Base-by-base conservation (phyloP, 2,888 invertebrate species). In the Nysson spinosus region DNA sequence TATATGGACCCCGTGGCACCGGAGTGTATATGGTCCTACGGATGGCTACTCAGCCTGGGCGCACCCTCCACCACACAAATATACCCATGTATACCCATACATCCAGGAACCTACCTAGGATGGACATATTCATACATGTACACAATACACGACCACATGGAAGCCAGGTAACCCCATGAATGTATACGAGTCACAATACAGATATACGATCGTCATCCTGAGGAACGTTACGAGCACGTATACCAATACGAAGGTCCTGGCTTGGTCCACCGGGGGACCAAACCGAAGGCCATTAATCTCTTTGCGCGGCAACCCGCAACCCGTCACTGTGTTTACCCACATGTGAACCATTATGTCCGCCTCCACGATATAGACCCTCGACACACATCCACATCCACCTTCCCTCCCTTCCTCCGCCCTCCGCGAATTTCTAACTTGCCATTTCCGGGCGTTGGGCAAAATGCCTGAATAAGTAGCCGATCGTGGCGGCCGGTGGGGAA, bases 271-370 rank as follows among this genome's bases (percentile, higher is more conserved):
- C 66, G 67, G 78, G 78, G 77, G 76, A 80, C 78, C 81, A 78
- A 81, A 82, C 82, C 80, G 75, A 80, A 82, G 82, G 82, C 84
- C 85, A 86, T 86, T 86, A 86, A 86, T 86, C 86, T 86, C 80
- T 79, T 82, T 79, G 82, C 82, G 83, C 83, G 84, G 83, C 83
- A 83, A 85, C 83, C 86, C 84, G 79, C 85, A 85, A 85, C 84
- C 85, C 85, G 85, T 86, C 86, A 84, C 84, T 85, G 83, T 85
- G 85, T 86, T 86, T 86, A 86, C 85, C 85, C 85, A 86, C 85
- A 85, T 83, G 84, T 84, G 84, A 85, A 86, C 84, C 85, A 85
- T 86, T 87, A 86, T 84, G 84, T 85, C 85, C 85, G 83, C 85
- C 84, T 82, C 78, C 82, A 80, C 83, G 79, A 85, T 85, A 85